A percentile compares a stretch with the other conserved stretches of the same genome.
Evolutionary conservation across 2,888 invertebrate species (phyloP).

Genomic region (Drosophila paranaensis): DNA sequence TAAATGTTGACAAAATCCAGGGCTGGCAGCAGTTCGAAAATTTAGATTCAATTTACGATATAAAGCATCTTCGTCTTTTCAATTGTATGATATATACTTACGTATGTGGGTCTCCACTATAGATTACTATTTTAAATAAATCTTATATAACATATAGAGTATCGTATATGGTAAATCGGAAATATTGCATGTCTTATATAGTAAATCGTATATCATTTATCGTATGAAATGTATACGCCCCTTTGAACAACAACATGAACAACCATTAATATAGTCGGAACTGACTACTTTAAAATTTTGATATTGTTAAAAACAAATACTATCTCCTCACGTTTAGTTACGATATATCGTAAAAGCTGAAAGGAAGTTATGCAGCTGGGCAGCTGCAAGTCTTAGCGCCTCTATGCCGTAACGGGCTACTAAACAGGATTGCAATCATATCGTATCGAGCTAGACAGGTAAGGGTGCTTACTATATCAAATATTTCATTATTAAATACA

Average conservation of each 20-base stretch:
- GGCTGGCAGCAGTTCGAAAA: neutral
- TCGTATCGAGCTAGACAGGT: conserved; percentile 27
- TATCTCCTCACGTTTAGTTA: conserved; percentile 14
- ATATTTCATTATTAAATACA: neutral
- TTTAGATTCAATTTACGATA: neutral
- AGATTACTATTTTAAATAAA: too few relatives aligned
- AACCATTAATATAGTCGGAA: too few relatives aligned
- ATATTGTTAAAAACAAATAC: too few relatives aligned
- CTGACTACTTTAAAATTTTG: too few relatives aligned
- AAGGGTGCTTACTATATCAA: neutral
- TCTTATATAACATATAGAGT: too few relatives aligned
- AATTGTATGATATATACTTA: too few relatives aligned
- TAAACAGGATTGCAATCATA: conserved; percentile 25
- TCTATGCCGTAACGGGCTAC: conserved; percentile 27
- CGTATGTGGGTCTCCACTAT: too few relatives aligned
- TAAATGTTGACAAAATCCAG: neutral
- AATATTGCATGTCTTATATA: too few relatives aligned
- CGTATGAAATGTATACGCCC: too few relatives aligned
- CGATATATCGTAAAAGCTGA: conserved; percentile 36
- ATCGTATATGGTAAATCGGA: too few relatives aligned
- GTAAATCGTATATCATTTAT: too few relatives aligned
- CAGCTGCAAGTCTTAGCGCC: conserved; percentile 27
- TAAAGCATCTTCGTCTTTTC: neutral
- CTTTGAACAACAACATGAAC: too few relatives aligned
- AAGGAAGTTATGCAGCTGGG: conserved; percentile 33